Evolutionary conservation across 2,797 vertebrate genomes (phyloP), one percentile per base, ranked within the genome.

Genomic region (Craterocephalus amniculus): DNA sequence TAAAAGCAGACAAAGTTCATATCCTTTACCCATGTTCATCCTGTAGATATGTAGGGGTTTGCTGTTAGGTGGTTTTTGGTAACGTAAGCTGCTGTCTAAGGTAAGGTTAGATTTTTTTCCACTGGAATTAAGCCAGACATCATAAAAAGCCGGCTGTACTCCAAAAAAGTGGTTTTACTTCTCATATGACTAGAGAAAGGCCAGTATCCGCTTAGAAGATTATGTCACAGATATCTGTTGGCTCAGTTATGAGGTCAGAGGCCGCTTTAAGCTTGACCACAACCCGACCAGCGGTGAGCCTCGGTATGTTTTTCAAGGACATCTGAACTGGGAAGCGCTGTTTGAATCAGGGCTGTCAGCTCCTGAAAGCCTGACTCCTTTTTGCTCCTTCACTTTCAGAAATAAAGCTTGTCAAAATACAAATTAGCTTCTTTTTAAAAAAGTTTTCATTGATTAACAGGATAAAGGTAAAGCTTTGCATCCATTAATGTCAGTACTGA

Each of bases 1-100:
- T 73, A 63, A 83, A 67, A 76, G 36, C 57, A 77, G 70, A 68
- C 51, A n/a, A 59, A 63, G 76, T 64, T 81, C 63, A 67, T 34
- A 79, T 31, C 67, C 70, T 83, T 72, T 73, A 79, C 78, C 72
- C 31, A 27, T 56, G 59, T 48, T 79, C 57, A 55, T 84, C 59
- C 52, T 70, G 67, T 66, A 55, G 64, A 71, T 63, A 64, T 68
- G 76, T 59, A 13, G 32, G 34, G 29, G 36, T 76, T 62, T 51
- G 59, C 38, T 24, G 3, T 35, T 1, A 8, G 34, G 52, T 70
- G 48, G 12, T 58, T 58, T 66, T 71, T 58, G 10, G 58, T 72
- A 36, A 36, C 36, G 34, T 8, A 75, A 54, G 34, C 32, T 62
- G 4, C 34, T 69, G 16, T 63, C n/a, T 6, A 38, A 36, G 22